Conservation (phyloP, 2,797 vertebrate genomes). For the Enteromius radiatus region DNA sequence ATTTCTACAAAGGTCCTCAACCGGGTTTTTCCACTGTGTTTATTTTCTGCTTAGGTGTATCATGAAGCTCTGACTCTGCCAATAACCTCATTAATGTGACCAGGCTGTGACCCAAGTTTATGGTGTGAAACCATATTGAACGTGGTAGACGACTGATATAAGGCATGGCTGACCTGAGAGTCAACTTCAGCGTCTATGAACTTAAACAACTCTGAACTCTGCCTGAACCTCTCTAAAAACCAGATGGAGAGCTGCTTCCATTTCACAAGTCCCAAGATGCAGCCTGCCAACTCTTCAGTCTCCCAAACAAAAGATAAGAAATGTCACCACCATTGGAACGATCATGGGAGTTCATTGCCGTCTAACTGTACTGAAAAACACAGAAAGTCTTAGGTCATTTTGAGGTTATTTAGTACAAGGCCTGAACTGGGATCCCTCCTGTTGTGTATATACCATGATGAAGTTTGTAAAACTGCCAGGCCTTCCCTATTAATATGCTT, state of each 20-base stretch:
- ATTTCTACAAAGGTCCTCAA: background rate
- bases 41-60: constrained; percentile 2
- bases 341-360: constrained; percentile 30
- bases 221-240: constrained; percentile 82
- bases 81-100: constrained; percentile 58
- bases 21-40: background rate
- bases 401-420: constrained; percentile 1
- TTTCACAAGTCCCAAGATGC: constrained; percentile 49
- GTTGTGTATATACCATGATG: background rate
- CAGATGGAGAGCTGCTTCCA: constrained; percentile 82
- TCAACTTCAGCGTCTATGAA: constrained; percentile 84
- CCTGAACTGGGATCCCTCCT: background rate
- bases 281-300: constrained; percentile 22
- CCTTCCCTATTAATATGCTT: background rate
- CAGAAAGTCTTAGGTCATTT: background rate
- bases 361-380: background rate
- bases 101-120: constrained; percentile 67
- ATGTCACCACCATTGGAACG: constrained; percentile 19
- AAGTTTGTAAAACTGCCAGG: constrained; percentile 3
- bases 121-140: constrained; percentile 43
- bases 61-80: background rate
- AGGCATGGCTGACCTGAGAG: constrained; percentile 78
- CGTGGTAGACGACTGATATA: constrained; percentile 60
- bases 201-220: constrained; percentile 88
- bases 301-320: constrained; percentile 50